These are phyloP conservation scores for Rhinoderma darwinii DNA, from an alignment of 2,113 vertebrate genomes.

Conservation along the genomic window DNA sequence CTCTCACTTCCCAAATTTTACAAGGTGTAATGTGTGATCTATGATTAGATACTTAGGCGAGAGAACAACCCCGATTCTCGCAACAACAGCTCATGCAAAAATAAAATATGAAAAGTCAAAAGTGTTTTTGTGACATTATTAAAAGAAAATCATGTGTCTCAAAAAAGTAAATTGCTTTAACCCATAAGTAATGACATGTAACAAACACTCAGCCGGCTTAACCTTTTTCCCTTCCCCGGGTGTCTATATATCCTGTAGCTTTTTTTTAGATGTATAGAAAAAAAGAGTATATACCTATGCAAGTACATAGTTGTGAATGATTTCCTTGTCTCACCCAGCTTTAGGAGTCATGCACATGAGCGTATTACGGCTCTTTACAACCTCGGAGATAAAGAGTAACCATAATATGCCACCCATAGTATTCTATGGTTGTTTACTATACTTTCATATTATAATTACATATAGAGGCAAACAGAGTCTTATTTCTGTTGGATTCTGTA, in stretches of 20 bases:
- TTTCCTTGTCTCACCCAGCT: no score
- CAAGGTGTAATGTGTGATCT: conserved; percentile 33
- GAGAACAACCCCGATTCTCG: conserved; percentile 30
- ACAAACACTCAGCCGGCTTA: neutral
- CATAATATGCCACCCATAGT: no score
- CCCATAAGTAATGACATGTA: neutral
- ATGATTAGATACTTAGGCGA: neutral
- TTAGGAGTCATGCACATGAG: no score
- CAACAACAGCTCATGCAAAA: conserved; percentile 23
- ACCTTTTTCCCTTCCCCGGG: neutral
- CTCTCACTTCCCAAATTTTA: conserved; percentile 36
- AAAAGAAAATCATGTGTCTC: neutral
- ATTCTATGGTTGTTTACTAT: no score
- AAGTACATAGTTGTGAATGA: neutral
- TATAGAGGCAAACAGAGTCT: no score
- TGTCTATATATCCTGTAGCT: neutral
- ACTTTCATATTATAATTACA: no score
- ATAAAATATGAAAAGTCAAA: conserved; percentile 33
- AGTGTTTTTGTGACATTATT: conserved; percentile 40
- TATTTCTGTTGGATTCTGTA: no score
- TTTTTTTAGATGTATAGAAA: no score
- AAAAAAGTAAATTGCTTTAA: conserved; percentile 41
- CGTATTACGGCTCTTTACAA: no score
- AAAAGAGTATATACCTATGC: no score
- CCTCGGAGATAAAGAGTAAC: no score